phyloP scores from a whole-genome alignment of 2,113 vertebrate genomes.

The Heterochromis multidens region DNA sequence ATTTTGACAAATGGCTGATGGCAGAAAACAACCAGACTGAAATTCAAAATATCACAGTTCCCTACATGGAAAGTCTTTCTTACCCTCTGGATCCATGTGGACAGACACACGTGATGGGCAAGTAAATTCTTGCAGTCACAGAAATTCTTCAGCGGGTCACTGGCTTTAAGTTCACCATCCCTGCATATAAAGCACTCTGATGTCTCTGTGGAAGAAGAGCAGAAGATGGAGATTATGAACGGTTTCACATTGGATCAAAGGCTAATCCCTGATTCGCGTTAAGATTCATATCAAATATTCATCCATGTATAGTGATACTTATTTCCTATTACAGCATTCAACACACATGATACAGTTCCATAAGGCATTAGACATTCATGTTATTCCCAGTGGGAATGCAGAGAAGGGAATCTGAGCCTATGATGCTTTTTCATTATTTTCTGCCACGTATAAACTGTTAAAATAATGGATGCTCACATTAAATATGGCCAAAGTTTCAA shows the following conservation, averaged over 20 bases:
- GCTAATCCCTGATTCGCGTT: neutral
- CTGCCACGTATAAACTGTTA: neutral
- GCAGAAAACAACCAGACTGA: neutral
- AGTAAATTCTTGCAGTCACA: slow-evolving; percentile 73
- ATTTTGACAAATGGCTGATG: slow-evolving; percentile 17
- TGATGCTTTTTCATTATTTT: neutral
- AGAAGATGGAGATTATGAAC: slow-evolving; percentile 8
- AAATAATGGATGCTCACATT: neutral
- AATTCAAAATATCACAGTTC: slow-evolving; percentile 15
- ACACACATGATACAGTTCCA: neutral
- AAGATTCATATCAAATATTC: slow-evolving; percentile 11
- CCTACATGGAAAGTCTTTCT: neutral
- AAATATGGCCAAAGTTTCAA: neutral
- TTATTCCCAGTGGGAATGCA: neutral
- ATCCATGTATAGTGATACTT: neutral
- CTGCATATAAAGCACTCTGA: slow-evolving; percentile 84
- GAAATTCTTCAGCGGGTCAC: slow-evolving; percentile 73
- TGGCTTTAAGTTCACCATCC: slow-evolving; percentile 72
- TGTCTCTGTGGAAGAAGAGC: slow-evolving; percentile 74
- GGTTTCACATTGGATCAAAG: slow-evolving; percentile 10
- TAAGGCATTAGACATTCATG: neutral
- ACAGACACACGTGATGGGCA: slow-evolving; percentile 66
- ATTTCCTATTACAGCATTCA: neutral
- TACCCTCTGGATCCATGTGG: slow-evolving; percentile 73
- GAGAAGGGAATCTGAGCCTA: neutral